Conservation (phyloP, 1,140 invertebrate species). For the Lasaia peninsularis region DNA sequence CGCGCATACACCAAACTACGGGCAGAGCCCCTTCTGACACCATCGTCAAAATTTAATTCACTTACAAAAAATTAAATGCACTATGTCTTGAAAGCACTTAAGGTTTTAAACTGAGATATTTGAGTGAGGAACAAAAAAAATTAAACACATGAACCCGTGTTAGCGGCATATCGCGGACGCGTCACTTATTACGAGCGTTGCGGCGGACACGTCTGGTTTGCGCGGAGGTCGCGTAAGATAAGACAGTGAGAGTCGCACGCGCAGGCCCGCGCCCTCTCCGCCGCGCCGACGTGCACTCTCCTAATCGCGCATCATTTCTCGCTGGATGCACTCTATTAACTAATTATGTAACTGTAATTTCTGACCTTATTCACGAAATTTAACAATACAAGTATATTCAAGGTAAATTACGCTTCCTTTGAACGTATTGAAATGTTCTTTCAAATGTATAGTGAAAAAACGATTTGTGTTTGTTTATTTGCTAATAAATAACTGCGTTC, state of each 20-base stretch:
- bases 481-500: no score
- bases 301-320: slow-evolving; percentile 60
- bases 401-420: not conserved
- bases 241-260: slow-evolving; percentile 73
- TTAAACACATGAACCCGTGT: slow-evolving; percentile 49
- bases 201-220: slow-evolving; percentile 63
- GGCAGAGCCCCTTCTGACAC: slow-evolving; percentile 78
- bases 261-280: slow-evolving; percentile 52
- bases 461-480: no score
- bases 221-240: slow-evolving; percentile 74
- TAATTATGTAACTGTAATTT: slow-evolving; percentile 68
- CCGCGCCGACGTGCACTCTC: slow-evolving; percentile 43
- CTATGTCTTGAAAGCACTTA: not conserved
- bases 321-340: slow-evolving; percentile 51
- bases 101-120: not conserved
- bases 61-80: slow-evolving; percentile 25
- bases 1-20: slow-evolving; percentile 81
- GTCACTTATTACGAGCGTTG: slow-evolving; percentile 46
- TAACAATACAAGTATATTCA: not conserved
- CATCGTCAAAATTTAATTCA: slow-evolving; percentile 62
- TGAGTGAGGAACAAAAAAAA: slow-evolving; percentile 33
- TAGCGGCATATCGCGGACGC: slow-evolving; percentile 64
- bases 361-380: slow-evolving; percentile 20
- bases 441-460: no score
- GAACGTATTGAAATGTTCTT: no score